Conservation (phyloP, 2,888 invertebrate species). For the Nipponacmea schrenckii region DNA sequence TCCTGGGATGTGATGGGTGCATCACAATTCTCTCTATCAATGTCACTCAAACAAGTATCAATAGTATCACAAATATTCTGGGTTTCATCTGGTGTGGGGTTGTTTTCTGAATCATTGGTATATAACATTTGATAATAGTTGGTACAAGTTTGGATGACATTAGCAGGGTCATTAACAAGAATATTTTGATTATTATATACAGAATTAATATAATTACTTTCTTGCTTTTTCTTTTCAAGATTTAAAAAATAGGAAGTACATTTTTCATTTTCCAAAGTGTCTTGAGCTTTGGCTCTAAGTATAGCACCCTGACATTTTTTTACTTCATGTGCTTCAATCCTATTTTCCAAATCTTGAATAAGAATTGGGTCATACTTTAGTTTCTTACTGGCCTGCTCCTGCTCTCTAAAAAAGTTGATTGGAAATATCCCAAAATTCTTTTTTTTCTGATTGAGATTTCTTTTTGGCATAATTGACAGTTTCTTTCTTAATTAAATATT, state of each 20-base stretch:
- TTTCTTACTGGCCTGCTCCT: neutral
- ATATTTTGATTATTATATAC: neutral
- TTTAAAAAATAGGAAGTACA: neutral
- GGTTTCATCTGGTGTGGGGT: neutral
- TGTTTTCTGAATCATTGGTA: neutral
- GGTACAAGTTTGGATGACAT: neutral
- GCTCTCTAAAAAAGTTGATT: neutral
- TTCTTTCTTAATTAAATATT: neutral
- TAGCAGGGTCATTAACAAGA: neutral
- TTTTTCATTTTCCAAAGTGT: neutral
- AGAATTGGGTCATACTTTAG: neutral
- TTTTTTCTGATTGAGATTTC: neutral
- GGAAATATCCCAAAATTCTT: neutral
- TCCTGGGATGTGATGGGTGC: too few relatives aligned
- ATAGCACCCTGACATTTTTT: neutral
- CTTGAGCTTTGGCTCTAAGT: neutral
- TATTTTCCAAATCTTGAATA: slow-evolving; percentile 1
- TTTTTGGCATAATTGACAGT: neutral
- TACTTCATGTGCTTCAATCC: neutral
- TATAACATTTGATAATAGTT: neutral
- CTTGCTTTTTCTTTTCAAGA: neutral
- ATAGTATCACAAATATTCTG: too few relatives aligned
- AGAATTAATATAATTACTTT: neutral
- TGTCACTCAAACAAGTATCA: too few relatives aligned
- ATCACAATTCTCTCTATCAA: too few relatives aligned